Evolutionary conservation across 35 echinoderm and acorn worm species (phyloP).

Genomic region (Apostichopus japonicus): DNA sequence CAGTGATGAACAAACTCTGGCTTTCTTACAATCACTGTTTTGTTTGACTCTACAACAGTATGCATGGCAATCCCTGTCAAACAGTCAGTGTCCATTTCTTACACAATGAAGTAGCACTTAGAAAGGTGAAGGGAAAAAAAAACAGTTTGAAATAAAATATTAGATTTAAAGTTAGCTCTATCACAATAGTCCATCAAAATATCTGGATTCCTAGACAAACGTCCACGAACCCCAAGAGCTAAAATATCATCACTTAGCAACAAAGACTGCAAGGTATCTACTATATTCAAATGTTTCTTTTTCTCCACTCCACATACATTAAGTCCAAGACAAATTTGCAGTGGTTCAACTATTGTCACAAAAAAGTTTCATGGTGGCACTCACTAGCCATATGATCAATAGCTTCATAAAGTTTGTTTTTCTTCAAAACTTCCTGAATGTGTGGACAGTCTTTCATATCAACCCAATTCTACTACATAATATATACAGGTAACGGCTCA

Average conservation of each 20-base stretch:
- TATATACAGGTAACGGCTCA: neutral
- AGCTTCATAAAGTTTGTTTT: neutral
- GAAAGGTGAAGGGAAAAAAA: slow-evolving; percentile 11
- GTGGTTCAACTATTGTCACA: neutral
- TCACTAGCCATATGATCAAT: neutral
- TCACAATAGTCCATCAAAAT: neutral
- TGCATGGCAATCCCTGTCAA: too few species aligned
- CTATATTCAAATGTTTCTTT: neutral
- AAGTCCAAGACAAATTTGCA: neutral
- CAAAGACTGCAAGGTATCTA: too few species aligned
- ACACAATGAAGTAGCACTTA: slow-evolving; percentile 9
- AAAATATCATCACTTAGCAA: too few species aligned
- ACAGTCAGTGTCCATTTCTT: neutral
- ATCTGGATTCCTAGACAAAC: neutral
- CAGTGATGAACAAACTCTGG: too few species aligned
- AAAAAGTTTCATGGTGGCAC: neutral
- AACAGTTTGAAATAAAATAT: neutral
- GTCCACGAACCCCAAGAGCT: neutral
- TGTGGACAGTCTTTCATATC: neutral
- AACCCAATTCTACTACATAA: neutral
- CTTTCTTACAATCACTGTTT: too few species aligned
- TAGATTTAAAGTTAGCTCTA: neutral
- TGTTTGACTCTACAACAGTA: too few species aligned
- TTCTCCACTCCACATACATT: neutral
- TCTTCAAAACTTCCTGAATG: neutral